Base-by-base conservation (phyloP, 2,113 vertebrate genomes). In the Tautogolabrus adspersus region DNA sequence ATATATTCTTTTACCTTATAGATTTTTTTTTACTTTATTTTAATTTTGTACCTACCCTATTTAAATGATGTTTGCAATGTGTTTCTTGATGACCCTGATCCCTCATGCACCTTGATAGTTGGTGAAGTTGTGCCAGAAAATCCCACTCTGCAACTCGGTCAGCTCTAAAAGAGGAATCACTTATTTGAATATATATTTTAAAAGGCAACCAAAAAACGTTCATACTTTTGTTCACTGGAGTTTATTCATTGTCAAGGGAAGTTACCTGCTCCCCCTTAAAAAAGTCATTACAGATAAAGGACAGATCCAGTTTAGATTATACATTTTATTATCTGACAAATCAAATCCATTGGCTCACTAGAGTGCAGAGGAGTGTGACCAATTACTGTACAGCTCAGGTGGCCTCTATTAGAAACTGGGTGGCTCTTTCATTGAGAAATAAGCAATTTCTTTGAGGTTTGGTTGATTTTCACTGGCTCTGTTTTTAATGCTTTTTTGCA, bases 261-360 rank as follows among this genome's bases (percentile, higher is more conserved):
- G 49, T 26, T 58, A 57, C 60, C 66, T 40, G 6, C 13, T 34
- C 30, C 12, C 22, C 12, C 16, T 3, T 1, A 47, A 37, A 37
- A 7, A 18, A 18, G 0, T 6, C 12, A 54, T 23, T 23, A 23
- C 9, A 49, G 22, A 19, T 40, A 34, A 77, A 66, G 11, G 15
- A 51, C 6, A 18, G 19, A 23, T 66, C 13, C 22, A 19, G 26
- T 72, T 51, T 37, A 52, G 37, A 44, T 47, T 54, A 22, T 19
- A 30, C 10, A 23, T 72, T 63, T 75, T 66, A 15, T 61, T 70
- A 42, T 59, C 22, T 4, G 34, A 54, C 38, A 44, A 62, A 75
- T 57, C 51, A 73, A 77, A 62, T 66, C n/a, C 7, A 78, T 86
- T 57, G 52, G 10, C 22, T 60, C 74, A 51, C 3, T 18, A 9